Evolutionary conservation across 2,888 invertebrate species (phyloP).

Genomic region (Drosophila rubida): DNA sequence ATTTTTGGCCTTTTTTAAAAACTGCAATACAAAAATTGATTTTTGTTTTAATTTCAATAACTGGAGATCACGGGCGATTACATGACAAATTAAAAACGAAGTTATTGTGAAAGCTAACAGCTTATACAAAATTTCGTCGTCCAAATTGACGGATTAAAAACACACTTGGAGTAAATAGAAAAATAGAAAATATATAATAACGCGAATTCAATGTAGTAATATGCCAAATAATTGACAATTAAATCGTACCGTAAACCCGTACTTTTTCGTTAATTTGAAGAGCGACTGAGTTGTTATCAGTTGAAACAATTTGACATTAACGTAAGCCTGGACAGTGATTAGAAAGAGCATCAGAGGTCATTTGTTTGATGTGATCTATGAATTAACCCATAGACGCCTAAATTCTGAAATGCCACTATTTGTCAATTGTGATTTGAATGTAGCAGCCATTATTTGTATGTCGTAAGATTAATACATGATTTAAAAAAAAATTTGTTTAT

Average conservation of each 20-base stretch:
- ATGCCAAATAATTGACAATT: constrained; percentile 11
- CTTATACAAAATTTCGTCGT: not conserved
- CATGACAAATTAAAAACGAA: not conserved
- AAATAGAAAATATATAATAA: not conserved
- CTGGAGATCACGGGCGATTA: too few relatives aligned
- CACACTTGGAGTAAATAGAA: not conserved
- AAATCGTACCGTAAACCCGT: constrained; percentile 16
- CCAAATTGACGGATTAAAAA: constrained; percentile 7
- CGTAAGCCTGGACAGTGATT: constrained; percentile 38
- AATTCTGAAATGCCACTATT: not conserved
- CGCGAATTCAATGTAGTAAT: not conserved
- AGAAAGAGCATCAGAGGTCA: constrained; percentile 36
- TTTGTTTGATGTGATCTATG: constrained; percentile 1
- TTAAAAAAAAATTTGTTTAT: too few relatives aligned
- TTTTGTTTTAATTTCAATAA: too few relatives aligned
- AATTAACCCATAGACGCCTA: constrained; percentile 28
- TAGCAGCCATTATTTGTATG: not conserved
- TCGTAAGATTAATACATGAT: not conserved
- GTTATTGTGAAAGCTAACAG: too few relatives aligned
- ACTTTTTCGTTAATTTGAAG: constrained; percentile 29
- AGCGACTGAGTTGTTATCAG: constrained; percentile 43
- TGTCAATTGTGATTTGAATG: not conserved
- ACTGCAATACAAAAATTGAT: too few relatives aligned
- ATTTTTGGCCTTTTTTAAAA: too few relatives aligned
- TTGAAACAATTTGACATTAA: constrained; percentile 13